phyloP scores from a whole-genome alignment of 2,888 invertebrate genomes.

The Diadromus collaris region DNA sequence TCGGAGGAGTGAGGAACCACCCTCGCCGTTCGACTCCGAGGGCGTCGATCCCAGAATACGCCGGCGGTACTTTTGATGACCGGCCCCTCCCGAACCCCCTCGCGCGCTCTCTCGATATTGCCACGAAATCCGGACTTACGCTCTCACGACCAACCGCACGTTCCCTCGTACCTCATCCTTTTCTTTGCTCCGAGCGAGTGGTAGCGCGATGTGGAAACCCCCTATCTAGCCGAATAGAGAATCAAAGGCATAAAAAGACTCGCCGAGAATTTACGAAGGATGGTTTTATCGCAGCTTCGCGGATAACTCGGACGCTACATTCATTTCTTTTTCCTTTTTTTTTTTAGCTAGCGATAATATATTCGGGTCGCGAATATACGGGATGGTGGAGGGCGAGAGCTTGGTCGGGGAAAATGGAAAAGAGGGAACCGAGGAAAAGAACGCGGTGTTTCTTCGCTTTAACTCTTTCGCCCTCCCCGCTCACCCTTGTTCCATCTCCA shows the following conservation, averaged over 20 bases:
- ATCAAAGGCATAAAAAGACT: conserved; percentile 43
- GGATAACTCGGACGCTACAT: conserved; percentile 37
- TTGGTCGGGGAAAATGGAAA: conserved; percentile 13
- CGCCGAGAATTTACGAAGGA: conserved; percentile 32
- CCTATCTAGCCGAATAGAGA: conserved; percentile 3
- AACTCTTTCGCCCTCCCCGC: neutral
- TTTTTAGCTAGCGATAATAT: conserved; percentile 37
- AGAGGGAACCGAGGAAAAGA: neutral
- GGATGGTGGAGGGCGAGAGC: conserved; percentile 16
- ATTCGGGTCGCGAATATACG: conserved; percentile 39
- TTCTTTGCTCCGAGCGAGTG: neutral
- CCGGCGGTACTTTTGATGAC: conserved; percentile 12
- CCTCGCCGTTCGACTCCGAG: conserved; percentile 15
- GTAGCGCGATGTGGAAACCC: neutral
- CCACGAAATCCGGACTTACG: conserved; percentile 5
- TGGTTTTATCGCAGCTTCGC: conserved; percentile 18
- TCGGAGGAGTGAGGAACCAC: neutral
- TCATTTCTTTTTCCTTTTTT: conserved; percentile 3
- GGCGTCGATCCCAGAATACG: conserved; percentile 2
- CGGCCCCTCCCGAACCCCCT: neutral
- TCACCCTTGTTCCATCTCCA: neutral
- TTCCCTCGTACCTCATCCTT: neutral
- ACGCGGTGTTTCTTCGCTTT: conserved; percentile 4
- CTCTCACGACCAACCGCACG: conserved; percentile 20
- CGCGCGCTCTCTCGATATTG: conserved; percentile 19